Conservation (phyloP, 2,113 vertebrate species). For the Strix uralensis region DNA sequence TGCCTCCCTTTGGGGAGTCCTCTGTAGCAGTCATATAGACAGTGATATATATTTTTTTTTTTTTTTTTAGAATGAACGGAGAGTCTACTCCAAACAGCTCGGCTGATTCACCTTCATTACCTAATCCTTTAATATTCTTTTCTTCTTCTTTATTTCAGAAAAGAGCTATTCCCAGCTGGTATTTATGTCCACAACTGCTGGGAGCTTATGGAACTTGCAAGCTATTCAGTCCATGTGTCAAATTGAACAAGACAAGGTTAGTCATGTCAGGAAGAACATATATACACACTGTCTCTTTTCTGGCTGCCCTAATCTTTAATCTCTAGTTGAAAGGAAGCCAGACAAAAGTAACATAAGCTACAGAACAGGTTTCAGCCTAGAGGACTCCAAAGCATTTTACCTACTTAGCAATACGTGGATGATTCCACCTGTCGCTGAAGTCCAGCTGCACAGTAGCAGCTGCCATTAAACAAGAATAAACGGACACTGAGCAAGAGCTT, state of each 20-base stretch:
- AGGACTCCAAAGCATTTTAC: neutral
- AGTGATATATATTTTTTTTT: neutral
- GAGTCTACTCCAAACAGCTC: neutral
- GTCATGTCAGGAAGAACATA: conserved; percentile 28
- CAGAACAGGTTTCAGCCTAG: neutral
- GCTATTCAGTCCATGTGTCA: conserved; percentile 96
- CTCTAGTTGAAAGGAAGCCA: neutral
- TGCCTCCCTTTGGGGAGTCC: neutral
- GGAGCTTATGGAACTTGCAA: conserved; percentile 95
- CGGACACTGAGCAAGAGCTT: neutral
- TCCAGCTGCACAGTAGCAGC: neutral
- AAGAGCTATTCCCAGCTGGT: conserved; percentile 92
- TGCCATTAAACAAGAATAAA: neutral
- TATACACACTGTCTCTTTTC: neutral
- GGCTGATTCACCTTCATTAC: conserved; percentile 11
- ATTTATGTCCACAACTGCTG: conserved; percentile 94
- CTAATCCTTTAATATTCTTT: neutral
- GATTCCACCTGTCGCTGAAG: neutral
- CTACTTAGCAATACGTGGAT: neutral
- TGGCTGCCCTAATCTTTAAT: neutral
- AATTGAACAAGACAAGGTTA: conserved; percentile 92
- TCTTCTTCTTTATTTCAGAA: conserved; percentile 72
- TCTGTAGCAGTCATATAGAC: neutral
- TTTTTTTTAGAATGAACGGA: neutral
- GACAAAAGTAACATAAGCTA: neutral